Conservation (phyloP, 2,888 invertebrate genomes). For the Mellilla xanthometata region DNA sequence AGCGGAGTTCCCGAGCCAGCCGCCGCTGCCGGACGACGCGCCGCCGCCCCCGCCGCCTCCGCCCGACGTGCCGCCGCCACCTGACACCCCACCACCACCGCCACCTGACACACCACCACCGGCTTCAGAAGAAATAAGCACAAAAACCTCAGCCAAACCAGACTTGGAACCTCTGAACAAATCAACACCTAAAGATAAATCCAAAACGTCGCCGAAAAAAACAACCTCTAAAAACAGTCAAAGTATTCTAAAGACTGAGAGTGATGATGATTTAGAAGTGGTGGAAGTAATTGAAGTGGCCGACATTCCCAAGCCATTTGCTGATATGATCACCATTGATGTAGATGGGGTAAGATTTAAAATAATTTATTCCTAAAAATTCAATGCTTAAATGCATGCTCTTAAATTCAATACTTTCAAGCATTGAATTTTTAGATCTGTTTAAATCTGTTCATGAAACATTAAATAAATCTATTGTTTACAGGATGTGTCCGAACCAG, state of each 20-base stretch:
- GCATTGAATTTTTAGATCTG: too few relatives aligned
- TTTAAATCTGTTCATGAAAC: too few relatives aligned
- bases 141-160: background rate
- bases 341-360: conserved; percentile 50
- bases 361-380: too few relatives aligned
- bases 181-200: too few relatives aligned
- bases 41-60: conserved; percentile 57
- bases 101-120: conserved; percentile 10
- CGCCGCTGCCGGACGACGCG: conserved; percentile 72
- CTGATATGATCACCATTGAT: conserved; percentile 50
- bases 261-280: conserved; percentile 47
- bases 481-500: conserved; percentile 46
- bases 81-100: conserved; percentile 20
- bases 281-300: conserved; percentile 48
- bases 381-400: too few relatives aligned
- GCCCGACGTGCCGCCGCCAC: conserved; percentile 25
- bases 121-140: background rate
- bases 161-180: too few relatives aligned
- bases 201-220: background rate
- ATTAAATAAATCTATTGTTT: background rate
- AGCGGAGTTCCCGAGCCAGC: conserved; percentile 64
- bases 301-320: conserved; percentile 57
- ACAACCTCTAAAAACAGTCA: background rate
- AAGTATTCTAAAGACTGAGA: background rate
- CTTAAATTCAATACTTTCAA: too few relatives aligned